These are phyloP conservation scores for Xestia sexstrigata DNA, from an alignment of 2,888 invertebrate species.

Conservation along the genomic window DNA sequence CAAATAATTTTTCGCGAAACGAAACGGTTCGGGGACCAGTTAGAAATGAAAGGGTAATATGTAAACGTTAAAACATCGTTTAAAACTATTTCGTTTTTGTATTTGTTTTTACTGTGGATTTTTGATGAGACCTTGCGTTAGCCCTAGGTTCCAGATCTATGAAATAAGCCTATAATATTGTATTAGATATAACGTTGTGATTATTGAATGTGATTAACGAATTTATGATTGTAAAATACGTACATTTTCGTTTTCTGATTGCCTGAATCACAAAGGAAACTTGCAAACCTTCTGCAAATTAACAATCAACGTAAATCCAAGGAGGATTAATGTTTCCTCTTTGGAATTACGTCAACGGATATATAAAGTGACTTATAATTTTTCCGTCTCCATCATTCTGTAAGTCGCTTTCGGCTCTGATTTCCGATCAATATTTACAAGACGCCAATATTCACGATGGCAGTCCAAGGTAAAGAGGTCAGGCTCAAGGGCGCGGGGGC, in stretches of 20 bases:
- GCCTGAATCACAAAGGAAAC: neutral
- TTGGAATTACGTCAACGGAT: neutral
- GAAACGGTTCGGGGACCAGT: slow-evolving; percentile 6
- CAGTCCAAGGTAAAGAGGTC: slow-evolving; percentile 46
- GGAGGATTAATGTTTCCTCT: neutral
- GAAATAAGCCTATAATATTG: neutral
- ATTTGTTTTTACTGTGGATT: too few species aligned
- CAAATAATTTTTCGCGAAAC: slow-evolving; percentile 15
- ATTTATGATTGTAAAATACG: neutral
- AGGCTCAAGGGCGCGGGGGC: slow-evolving; percentile 38
- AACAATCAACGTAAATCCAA: slow-evolving; percentile 21
- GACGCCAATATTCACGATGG: slow-evolving; percentile 18
- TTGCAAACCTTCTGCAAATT: neutral
- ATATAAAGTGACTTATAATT: slow-evolving; percentile 18
- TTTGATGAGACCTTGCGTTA: neutral
- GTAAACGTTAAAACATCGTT: slow-evolving; percentile 5
- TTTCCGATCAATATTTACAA: slow-evolving; percentile 46
- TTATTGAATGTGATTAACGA: neutral
- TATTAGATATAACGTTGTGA: neutral
- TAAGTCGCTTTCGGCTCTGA: slow-evolving; percentile 11
- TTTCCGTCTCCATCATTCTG: neutral
- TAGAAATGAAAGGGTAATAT: neutral
- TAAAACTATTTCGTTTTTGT: neutral
- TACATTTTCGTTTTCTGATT: neutral
- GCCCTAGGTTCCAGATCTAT: neutral